Percentiles rank a stretch among this genome's conserved stretches.
Conservation (phyloP, 2,113 vertebrate genomes). For the Chascanopsetta lugubris region DNA sequence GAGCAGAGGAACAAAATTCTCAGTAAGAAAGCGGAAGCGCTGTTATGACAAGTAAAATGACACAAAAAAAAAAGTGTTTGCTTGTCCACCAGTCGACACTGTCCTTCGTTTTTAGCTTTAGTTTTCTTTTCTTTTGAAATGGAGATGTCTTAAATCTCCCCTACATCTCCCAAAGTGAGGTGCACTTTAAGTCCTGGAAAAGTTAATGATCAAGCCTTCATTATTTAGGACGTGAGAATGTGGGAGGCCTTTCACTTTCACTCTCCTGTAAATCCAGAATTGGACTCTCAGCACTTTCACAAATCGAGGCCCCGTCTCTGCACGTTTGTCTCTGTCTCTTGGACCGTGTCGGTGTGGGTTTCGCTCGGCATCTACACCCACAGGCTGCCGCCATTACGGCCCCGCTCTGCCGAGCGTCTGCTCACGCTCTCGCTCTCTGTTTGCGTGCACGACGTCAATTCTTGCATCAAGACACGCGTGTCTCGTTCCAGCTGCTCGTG, state of each 20-base stretch:
- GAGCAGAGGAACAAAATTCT: too few species aligned
- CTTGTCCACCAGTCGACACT: too few species aligned
- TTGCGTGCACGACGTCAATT: slow-evolving; percentile 24
- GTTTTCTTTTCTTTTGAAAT: not conserved
- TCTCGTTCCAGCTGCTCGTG: slow-evolving; percentile 13
- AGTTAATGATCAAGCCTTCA: not conserved
- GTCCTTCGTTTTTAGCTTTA: not conserved
- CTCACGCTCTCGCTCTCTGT: slow-evolving; percentile 3
- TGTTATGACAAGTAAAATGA: too few species aligned
- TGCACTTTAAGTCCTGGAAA: not conserved
- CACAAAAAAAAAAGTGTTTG: too few species aligned
- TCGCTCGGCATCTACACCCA: not conserved
- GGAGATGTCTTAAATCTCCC: not conserved
- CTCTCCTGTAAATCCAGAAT: not conserved
- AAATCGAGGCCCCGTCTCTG: not conserved
- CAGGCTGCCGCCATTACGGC: not conserved
- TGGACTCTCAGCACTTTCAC: not conserved
- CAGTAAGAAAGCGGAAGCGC: too few species aligned
- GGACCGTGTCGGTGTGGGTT: slow-evolving; percentile 1
- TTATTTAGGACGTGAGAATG: not conserved
- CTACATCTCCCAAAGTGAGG: not conserved
- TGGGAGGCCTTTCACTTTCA: not conserved
- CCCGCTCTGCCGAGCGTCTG: not conserved
- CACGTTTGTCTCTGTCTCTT: not conserved
- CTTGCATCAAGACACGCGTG: not conserved